phyloP scores from a whole-genome alignment of 1,140 invertebrate species.

The Neomicropteryx cornuta region DNA sequence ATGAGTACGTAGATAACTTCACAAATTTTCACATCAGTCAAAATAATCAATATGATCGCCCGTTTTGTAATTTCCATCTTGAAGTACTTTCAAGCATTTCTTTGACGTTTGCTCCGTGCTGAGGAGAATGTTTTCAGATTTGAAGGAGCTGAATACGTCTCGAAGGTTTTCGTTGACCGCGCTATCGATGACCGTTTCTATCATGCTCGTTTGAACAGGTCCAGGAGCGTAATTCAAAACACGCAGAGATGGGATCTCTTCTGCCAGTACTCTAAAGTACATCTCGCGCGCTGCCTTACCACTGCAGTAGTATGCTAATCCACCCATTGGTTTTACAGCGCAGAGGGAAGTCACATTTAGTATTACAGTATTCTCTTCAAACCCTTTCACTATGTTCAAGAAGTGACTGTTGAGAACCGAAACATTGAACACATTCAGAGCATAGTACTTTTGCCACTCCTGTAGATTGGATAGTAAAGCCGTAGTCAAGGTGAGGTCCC shows the following conservation, averaged over 20 bases:
- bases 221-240: conserved; percentile 91
- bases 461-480: conserved; percentile 46
- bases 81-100: conserved; percentile 61
- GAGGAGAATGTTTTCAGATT: conserved; percentile 54
- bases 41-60: conserved; percentile 84
- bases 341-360: conserved; percentile 84
- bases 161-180: conserved; percentile 47
- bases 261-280: conserved; percentile 77
- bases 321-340: conserved; percentile 64
- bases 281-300: conserved; percentile 89
- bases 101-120: conserved; percentile 62
- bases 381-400: conserved; percentile 51
- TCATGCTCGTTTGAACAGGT: conserved; percentile 87
- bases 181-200: conserved; percentile 48
- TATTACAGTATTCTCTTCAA: conserved; percentile 40
- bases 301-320: conserved; percentile 69
- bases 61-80: conserved; percentile 60
- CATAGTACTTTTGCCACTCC: conserved; percentile 55
- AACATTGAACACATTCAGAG: conserved; percentile 71
- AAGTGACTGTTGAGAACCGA: conserved; percentile 69
- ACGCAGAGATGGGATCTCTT: conserved; percentile 63
- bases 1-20: too few species aligned
- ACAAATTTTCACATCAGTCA: too few species aligned
- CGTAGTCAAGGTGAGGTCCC: conserved; percentile 54
- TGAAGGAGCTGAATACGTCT: conserved; percentile 44